Evolutionary conservation across 2,888 invertebrate species (phyloP).

Genomic region (Priocnemis perturbator): DNA sequence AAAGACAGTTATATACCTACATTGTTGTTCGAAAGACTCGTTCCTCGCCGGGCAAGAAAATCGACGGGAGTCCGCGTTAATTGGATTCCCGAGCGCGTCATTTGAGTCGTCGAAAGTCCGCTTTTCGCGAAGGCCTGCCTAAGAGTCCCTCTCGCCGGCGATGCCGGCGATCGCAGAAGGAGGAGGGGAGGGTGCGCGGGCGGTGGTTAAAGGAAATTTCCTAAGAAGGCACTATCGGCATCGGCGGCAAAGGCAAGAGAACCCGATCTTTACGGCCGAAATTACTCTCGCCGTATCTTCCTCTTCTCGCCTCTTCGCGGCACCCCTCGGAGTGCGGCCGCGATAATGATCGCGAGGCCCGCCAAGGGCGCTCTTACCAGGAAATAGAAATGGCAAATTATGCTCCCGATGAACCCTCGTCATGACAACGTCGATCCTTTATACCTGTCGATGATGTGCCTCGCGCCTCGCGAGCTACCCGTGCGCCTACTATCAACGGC

Average conservation of each 20-base stretch:
- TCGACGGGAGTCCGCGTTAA: no score
- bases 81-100: no score
- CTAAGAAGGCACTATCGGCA: neutral
- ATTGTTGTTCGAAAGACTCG: no score
- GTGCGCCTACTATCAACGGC: no score
- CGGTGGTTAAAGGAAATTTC: neutral
- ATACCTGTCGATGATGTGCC: neutral
- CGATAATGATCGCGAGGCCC: constrained; percentile 20
- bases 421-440: constrained; percentile 1
- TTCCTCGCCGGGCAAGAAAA: no score
- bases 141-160: no score
- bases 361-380: constrained; percentile 23
- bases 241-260: constrained; percentile 2
- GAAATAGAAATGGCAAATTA: constrained; percentile 30
- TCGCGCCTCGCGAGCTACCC: neutral
- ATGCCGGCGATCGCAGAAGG: no score
- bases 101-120: no score
- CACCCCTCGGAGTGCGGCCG: no score
- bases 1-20: no score
- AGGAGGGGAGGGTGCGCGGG: no score
- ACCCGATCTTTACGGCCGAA: constrained; percentile 31
- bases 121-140: no score
- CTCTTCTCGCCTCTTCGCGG: constrained; percentile 10
- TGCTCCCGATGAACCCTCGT: constrained; percentile 6
- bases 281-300: constrained; percentile 27